Evolutionary conservation across 2,888 invertebrate species (phyloP), one percentile per base, ranked within the genome.

Genomic region (Leptopilina syphax): DNA sequence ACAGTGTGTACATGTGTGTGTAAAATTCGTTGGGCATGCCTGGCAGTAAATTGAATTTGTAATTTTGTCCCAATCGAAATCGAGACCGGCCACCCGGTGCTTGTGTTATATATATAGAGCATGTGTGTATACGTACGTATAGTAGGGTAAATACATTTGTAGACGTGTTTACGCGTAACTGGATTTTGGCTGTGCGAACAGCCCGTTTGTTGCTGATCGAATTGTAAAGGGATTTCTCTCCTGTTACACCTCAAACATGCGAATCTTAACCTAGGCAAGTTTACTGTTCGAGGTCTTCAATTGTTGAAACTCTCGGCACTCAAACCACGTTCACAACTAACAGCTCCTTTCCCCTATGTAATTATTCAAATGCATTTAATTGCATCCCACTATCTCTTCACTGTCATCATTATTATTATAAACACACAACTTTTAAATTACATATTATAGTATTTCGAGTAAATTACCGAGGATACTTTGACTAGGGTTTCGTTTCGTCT

Each of bases 31-130:
- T 78, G 82, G 66, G 65, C 66, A 76, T 77, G 82, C 82, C 81
- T 83, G 79, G 81, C 81, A 79, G 80, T 81, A 84, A 84, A 84
- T 84, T 84, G 83, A 82, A 84, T 82, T 83, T 82, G 84, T 84
- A 82, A 84, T 84, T 83, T 82, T 79, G 81, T 78, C 80, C 83
- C 80, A 80, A 83, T 83, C 81, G 84, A 83, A 84, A 83, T 79
- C 73, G 81, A 70, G 80, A 76, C 80, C 78, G 78, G 70, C 77
- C 67, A 77, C 66, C 79, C 80, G 65, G 81, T 77, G 81, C 82
- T 82, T 80, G 82, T 81, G 34, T 4, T 34, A 34, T 34, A 3
- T 34, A 34, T 34, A 3, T 34, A 34, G 34, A 34, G 34, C 4
- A 34, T 34, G 34, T 34, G 34, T 34, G 34, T 34, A 3, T 83